Evolutionary conservation across 2,888 invertebrate genomes (phyloP).

Genomic region (Cybosia mesomella): DNA sequence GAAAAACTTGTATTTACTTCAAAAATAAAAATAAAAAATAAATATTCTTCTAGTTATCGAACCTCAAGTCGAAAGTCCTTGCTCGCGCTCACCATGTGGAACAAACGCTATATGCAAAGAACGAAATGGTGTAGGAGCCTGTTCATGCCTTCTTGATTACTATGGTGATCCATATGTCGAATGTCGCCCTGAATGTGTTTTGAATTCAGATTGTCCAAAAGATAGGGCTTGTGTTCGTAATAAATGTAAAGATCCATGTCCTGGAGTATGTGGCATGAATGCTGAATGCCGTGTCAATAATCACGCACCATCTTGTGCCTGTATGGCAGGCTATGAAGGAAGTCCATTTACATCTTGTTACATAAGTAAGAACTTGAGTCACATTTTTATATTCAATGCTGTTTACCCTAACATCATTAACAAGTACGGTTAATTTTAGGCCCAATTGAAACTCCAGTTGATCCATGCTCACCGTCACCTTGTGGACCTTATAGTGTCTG

Average conservation of each 20-base stretch:
- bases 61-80: slow-evolving; percentile 87
- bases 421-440: slow-evolving; percentile 64
- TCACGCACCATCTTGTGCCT: slow-evolving; percentile 93
- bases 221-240: slow-evolving; percentile 93
- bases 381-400: slow-evolving; percentile 1
- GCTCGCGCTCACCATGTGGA: slow-evolving; percentile 95
- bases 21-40: slow-evolving; percentile 14
- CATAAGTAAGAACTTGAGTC: slow-evolving; percentile 66
- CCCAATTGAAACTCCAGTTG: slow-evolving; percentile 71
- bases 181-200: slow-evolving; percentile 95
- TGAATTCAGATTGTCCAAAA: slow-evolving; percentile 93
- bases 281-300: slow-evolving; percentile 94
- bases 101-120: slow-evolving; percentile 94
- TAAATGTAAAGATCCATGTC: slow-evolving; percentile 94
- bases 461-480: slow-evolving; percentile 89
- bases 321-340: slow-evolving; percentile 91
- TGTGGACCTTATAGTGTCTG: slow-evolving; percentile 94
- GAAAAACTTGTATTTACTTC: neutral
- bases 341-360: slow-evolving; percentile 93
- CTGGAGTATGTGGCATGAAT: slow-evolving; percentile 93
- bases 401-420: slow-evolving; percentile 16
- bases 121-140: slow-evolving; percentile 93
- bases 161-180: slow-evolving; percentile 95
- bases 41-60: slow-evolving; percentile 83
- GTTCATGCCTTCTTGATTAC: slow-evolving; percentile 93